Base-by-base conservation (phyloP, 2,888 invertebrate genomes). In the Plagodis dolabraria region DNA sequence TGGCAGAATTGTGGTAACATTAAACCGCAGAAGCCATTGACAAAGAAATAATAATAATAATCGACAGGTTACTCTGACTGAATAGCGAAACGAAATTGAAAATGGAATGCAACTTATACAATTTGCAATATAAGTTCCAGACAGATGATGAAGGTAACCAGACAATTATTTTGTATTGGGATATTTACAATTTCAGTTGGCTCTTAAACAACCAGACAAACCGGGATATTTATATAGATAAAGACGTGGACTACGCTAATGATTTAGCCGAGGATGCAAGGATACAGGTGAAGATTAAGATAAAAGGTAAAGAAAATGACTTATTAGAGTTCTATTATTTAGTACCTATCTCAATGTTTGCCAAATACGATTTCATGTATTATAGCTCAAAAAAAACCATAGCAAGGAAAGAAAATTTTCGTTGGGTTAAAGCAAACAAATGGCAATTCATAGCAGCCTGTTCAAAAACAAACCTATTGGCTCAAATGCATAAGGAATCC, bases 401-500 rank as follows among this genome's bases (percentile, higher is more conserved):
- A 2, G 22, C 22, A 22, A 22, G 4, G 0, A 86, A 87, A 43
- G 87, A 88, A 47, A 91, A 92, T 53, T 91, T 88, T 60, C 89
- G 88, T 54, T 87, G 87, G 6, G 82, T 90, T 4, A 86, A 87
- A 69, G 85, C 86, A 0, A 90, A 92, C 60, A 89, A 90, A 65
- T 92, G 92, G 92, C 91, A 92, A 68, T 91, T 87, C 64, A 74
- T 92, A 47, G 86, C 88, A 5, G 89, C 87, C 0, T 70, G 91
- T 22, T 91, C 81, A 56, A 92, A 89, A 53, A 76, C 86, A 34
- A 90, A 91, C 50, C 84, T 92, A 79, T 77, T 0, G 84, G 82
- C 61, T 79, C 79, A 50, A 86, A 87, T 38, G 86, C 85, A 1
- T 74, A 82, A 12, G 89, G 89, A 10, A 78, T 79, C 60, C 2